A percentile compares a stretch with the other conserved stretches of the same genome.
Evolutionary conservation across 2,113 vertebrate genomes (phyloP).

Genomic region (Smithornis capensis): DNA sequence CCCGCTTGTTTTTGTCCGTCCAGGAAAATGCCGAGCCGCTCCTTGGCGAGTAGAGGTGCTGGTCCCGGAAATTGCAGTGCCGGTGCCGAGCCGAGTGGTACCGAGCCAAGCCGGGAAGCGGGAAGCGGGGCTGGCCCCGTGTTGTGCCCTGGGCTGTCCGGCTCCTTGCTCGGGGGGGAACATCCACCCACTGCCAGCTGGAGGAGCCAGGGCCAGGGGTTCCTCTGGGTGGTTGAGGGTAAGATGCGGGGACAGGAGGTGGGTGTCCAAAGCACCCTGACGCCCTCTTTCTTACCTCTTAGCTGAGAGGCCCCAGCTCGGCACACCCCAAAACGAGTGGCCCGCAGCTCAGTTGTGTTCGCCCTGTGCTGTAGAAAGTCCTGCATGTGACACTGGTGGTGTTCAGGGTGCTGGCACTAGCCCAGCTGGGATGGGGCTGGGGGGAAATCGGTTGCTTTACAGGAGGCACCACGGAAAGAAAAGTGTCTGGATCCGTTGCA

Average conservation of each 20-base stretch:
- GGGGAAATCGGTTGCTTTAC: neutral
- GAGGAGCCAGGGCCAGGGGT: neutral
- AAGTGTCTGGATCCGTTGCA: neutral
- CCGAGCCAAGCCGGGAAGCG: neutral
- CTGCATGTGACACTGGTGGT: neutral
- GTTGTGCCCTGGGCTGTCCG: neutral
- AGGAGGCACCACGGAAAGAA: neutral
- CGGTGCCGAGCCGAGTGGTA: neutral
- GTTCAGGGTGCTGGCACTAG: neutral
- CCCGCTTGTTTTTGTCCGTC: neutral
- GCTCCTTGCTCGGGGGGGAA: neutral
- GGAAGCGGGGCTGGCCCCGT: neutral
- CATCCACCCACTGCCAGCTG: too few species aligned
- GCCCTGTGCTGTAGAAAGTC: neutral
- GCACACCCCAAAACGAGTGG: neutral
- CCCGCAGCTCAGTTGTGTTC: neutral
- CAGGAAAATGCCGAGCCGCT: neutral
- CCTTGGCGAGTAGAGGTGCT: neutral
- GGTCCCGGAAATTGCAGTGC: neutral
- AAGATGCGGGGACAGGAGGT: fast-evolving
- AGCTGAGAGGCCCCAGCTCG: neutral
- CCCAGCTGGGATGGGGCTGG: neutral
- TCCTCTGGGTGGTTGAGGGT: neutral
- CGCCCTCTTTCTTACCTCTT: neutral
- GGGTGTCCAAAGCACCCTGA: neutral